A percentile compares a stretch with the other conserved stretches of the same genome.
These are phyloP conservation scores for Holacanthus passer DNA, from an alignment of 2,113 vertebrate species.

Conservation along the genomic window DNA sequence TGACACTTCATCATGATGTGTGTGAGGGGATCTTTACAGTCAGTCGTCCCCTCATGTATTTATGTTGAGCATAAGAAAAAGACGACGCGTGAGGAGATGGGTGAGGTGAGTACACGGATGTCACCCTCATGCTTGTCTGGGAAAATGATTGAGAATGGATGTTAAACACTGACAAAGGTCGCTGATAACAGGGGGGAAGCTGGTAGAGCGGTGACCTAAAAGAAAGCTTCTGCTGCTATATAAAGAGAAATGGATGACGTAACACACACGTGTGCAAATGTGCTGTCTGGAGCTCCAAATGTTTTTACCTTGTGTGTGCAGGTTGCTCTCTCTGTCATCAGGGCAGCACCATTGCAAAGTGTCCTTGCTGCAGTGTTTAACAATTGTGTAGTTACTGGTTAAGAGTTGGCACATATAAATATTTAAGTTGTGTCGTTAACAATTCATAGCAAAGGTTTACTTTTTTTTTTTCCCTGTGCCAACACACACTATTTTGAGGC, in stretches of 20 bases:
- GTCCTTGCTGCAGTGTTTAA: conserved; percentile 42
- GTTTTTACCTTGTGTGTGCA: not conserved
- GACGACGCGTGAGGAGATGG: not conserved
- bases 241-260: not conserved
- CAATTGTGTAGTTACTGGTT: conserved; percentile 40
- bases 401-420: conserved; percentile 57
- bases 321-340: not conserved
- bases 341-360: conserved; percentile 6
- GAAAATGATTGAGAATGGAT: conserved; percentile 6
- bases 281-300: not conserved
- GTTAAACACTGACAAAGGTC: not conserved
- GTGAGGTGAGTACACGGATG: not conserved
- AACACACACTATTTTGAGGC: conserved; percentile 31
- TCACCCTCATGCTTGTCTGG: not conserved
- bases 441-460: conserved; percentile 46
- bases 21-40: not conserved
- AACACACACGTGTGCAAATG: not conserved
- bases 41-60: not conserved
- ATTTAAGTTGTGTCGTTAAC: conserved; percentile 43
- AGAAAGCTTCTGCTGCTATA: not conserved
- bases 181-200: not conserved
- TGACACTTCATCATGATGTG: not conserved
- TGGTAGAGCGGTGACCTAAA: not conserved
- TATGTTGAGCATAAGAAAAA: not conserved
- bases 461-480: conserved; percentile 5